Evolutionary conservation across 1,140 invertebrate genomes (phyloP).

Genomic region (Laupala kohalensis): DNA sequence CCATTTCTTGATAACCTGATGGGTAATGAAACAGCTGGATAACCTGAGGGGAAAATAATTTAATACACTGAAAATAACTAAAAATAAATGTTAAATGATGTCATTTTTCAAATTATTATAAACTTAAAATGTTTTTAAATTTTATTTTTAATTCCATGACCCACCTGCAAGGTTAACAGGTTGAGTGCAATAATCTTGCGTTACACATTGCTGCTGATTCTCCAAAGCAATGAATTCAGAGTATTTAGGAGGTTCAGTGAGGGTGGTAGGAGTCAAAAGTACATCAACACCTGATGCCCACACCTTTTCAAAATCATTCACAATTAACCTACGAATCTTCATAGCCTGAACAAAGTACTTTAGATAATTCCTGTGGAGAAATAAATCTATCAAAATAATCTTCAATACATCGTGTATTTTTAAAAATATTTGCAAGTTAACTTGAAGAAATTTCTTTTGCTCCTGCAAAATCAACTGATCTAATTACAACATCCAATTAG

Average conservation of each 20-base stretch:
- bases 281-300: slow-evolving; percentile 60
- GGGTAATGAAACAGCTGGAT: slow-evolving; percentile 85
- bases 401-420: too few species aligned
- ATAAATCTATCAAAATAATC: too few species aligned
- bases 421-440: too few species aligned
- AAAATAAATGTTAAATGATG: background rate
- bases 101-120: background rate
- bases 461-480: too few species aligned
- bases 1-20: slow-evolving; percentile 60
- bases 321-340: slow-evolving; percentile 75
- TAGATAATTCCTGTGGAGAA: slow-evolving; percentile 69
- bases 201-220: slow-evolving; percentile 72
- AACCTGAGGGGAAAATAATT: slow-evolving; percentile 36
- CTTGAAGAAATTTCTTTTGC: too few species aligned
- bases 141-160: slow-evolving; percentile 3
- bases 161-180: slow-evolving; percentile 87
- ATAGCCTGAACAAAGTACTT: slow-evolving; percentile 86
- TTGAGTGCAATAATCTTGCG: slow-evolving; percentile 91
- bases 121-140: background rate
- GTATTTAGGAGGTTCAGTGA: slow-evolving; percentile 67
- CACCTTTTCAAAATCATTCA: slow-evolving; percentile 71
- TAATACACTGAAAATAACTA: slow-evolving; percentile 8
- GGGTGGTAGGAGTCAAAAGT: slow-evolving; percentile 81
- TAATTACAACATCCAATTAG: too few species aligned
- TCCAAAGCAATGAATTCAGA: slow-evolving; percentile 65